phyloP scores from a whole-genome alignment of 2,113 vertebrate genomes.

The Pelodiscus sinensis region DNA sequence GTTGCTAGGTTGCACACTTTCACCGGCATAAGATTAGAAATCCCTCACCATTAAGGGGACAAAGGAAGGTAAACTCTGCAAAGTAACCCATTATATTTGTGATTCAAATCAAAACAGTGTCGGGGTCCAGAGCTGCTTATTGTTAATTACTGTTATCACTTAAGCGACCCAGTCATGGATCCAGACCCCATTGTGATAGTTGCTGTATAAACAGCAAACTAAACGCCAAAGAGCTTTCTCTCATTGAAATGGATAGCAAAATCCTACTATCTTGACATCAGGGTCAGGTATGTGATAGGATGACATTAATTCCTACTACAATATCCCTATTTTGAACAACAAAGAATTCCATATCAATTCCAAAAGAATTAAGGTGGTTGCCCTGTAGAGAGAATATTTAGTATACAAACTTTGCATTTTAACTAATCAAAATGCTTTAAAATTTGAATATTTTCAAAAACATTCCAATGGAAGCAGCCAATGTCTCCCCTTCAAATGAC shows the following conservation, averaged over 20 bases:
- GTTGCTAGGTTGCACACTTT: constrained; percentile 17
- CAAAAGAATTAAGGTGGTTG: background rate
- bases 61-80: background rate
- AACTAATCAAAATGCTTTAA: constrained; percentile 32
- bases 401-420: constrained; percentile 20
- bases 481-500: constrained; percentile 52
- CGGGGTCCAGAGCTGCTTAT: background rate
- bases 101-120: background rate
- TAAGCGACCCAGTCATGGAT: background rate
- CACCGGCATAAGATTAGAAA: background rate
- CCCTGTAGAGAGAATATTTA: background rate
- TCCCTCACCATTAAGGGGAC: background rate
- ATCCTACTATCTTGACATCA: background rate
- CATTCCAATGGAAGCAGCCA: background rate
- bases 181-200: background rate
- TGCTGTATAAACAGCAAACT: background rate
- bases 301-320: background rate
- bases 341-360: constrained; percentile 19
- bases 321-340: background rate
- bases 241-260: background rate
- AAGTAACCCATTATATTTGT: background rate
- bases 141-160: background rate
- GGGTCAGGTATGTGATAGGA: background rate
- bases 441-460: constrained; percentile 15
- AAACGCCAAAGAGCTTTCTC: background rate